Conservation (phyloP, 2,797 vertebrate species). For the Lates japonicus region DNA sequence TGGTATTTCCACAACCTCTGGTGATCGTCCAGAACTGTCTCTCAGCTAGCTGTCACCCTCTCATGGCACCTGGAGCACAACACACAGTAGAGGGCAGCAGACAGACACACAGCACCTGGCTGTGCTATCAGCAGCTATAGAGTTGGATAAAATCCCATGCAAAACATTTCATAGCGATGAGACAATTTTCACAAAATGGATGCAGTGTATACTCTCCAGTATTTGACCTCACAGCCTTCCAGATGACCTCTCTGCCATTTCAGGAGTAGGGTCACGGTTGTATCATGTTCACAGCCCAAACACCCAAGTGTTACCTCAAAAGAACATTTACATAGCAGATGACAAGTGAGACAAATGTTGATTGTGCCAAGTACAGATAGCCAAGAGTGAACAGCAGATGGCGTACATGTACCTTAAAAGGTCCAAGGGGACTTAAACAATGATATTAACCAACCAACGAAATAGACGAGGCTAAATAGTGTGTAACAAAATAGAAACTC, state of each 20-base stretch:
- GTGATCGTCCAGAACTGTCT: not conserved
- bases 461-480: constrained; percentile 8
- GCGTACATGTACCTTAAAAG: constrained; percentile 14
- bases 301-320: constrained; percentile 55
- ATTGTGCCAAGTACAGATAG: not conserved
- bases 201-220: constrained; percentile 14
- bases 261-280: constrained; percentile 53
- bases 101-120: not conserved
- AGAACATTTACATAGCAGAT: constrained; percentile 44
- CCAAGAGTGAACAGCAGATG: constrained; percentile 61
- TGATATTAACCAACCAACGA: not conserved
- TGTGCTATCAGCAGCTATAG: not conserved
- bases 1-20: constrained; percentile 29
- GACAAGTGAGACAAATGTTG: constrained; percentile 53
- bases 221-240: constrained; percentile 22
- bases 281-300: constrained; percentile 67
- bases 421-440: not conserved
- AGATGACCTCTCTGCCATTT: constrained; percentile 57
- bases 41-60: not conserved
- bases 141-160: constrained; percentile 7
- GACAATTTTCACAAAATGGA: constrained; percentile 17
- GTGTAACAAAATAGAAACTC: constrained; percentile 25
- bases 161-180: constrained; percentile 29
- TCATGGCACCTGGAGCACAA: not conserved
- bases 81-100: not conserved